Conservation (phyloP, 1,140 invertebrate species). For the Hydropsyche tenuis region DNA sequence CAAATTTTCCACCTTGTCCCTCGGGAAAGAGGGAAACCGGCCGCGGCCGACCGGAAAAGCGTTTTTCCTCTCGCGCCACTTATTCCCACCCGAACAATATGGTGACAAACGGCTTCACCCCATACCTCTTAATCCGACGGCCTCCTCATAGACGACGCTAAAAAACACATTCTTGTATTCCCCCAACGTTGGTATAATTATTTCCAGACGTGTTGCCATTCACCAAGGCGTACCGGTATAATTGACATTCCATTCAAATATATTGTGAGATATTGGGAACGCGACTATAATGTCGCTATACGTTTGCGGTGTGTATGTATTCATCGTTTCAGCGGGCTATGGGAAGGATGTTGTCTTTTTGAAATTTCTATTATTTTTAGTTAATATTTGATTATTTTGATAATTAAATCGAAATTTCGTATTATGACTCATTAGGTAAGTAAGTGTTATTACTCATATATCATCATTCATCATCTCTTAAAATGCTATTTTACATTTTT, state of each 20-base stretch:
- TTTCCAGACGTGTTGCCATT: conserved; percentile 50
- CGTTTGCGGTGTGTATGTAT: neutral
- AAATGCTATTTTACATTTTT: no score
- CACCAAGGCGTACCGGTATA: conserved; percentile 49
- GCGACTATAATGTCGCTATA: conserved; percentile 31
- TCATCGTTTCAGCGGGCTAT: no score
- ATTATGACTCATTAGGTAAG: no score
- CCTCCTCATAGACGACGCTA: neutral
- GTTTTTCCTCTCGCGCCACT: conserved; percentile 37
- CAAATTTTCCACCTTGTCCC: neutral
- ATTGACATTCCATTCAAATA: conserved; percentile 52
- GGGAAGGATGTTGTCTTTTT: neutral
- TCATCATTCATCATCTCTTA: no score
- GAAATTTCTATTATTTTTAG: neutral
- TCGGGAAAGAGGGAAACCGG: neutral
- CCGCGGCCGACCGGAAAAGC: conserved; percentile 13
- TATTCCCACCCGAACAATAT: conserved; percentile 33
- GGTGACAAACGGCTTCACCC: conserved; percentile 34
- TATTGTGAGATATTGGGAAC: conserved; percentile 46
- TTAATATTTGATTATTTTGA: neutral
- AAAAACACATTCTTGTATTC: conserved; percentile 44
- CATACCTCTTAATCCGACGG: no score
- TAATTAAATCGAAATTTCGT: neutral
- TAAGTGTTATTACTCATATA: no score
- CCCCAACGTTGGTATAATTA: conserved; percentile 46